phyloP scores from a whole-genome alignment of 2,888 invertebrate genomes.

The Plebejus melissa region DNA sequence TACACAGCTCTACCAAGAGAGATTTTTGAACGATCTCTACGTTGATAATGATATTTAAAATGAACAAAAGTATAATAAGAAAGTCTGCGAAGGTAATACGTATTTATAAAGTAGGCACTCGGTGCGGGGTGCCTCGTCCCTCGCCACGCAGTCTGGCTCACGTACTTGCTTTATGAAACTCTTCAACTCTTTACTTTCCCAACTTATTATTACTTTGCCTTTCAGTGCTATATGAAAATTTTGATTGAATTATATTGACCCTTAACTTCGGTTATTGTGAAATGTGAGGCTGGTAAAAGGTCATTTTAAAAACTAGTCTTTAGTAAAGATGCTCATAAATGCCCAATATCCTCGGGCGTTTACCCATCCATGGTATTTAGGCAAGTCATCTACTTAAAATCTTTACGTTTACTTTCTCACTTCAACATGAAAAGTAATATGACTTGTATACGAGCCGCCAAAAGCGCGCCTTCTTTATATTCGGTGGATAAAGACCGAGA shows the following conservation, averaged over 20 bases:
- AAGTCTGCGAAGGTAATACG: slow-evolving; percentile 4
- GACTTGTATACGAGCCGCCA: neutral
- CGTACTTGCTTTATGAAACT: slow-evolving; percentile 21
- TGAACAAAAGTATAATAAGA: slow-evolving; percentile 1
- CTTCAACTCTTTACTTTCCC: slow-evolving; percentile 14
- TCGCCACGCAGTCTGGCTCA: slow-evolving; percentile 67
- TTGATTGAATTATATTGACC: slow-evolving; percentile 1
- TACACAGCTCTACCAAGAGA: too few relatives aligned
- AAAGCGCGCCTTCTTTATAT: neutral
- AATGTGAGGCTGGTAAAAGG: neutral
- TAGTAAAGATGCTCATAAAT: neutral
- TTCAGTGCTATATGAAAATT: neutral
- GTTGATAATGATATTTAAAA: slow-evolving; percentile 5
- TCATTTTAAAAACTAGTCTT: neutral
- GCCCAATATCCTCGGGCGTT: too few relatives aligned
- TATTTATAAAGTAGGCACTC: slow-evolving; percentile 14
- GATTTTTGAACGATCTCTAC: too few relatives aligned
- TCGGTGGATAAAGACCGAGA: neutral
- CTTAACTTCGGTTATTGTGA: neutral
- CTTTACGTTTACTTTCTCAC: too few relatives aligned
- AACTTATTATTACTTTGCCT: slow-evolving; percentile 4
- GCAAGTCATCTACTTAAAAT: too few relatives aligned
- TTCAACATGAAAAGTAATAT: neutral
- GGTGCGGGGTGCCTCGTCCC: slow-evolving; percentile 27
- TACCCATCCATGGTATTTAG: too few relatives aligned